Base-by-base conservation (phyloP, 2,113 vertebrate species). In the Gorsachius goisagi region DNA sequence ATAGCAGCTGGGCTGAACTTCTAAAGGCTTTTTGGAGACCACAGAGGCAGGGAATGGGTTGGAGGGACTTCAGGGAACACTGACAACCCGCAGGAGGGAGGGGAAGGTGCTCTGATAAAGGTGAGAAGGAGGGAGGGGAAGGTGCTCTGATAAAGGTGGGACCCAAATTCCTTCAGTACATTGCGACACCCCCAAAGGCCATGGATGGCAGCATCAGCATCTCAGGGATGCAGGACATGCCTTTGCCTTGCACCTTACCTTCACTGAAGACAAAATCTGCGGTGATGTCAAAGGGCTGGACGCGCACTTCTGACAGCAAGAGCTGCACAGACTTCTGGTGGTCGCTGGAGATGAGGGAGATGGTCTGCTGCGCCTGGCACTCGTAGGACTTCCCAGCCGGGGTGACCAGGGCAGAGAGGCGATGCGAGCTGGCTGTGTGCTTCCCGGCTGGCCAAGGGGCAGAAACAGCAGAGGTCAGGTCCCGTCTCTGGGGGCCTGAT, bases 211-310 rank as follows among this genome's bases (percentile, higher is more conserved):
- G 41, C 2, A 2, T 2, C 22, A 67, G 53, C 63, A 35, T 22
- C 55, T 41, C 5, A 1, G 16, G n/a, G 22, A 22, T 2, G 5
- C 58, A 24, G 33, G 26, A 41, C 4, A 1, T 2, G 66, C 49
- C 87, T 22, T 8, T 4, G 1, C 33, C 50, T 80, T 6, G 35
- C 79, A 11, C 56, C 68, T 95, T 98, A 99, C 99, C 98, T 99
- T 99, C 99, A 88, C 99, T 99, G 98, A 99, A 99, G 93, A 99
- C 98, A 94, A 99, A 99, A 97, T 99, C 99, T 0, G 98, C 99
- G 4, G 98, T 58, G 95, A 99, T 99, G 96, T 99, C 99, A n/a
- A 99, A 99, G 76, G 99, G 99, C 96, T 99, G 99, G 73, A 99
- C 97, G 94, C 99, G 99, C 88, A 98, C 98, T 56, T 99, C 99